These are phyloP conservation scores for Sisyra terminalis DNA, from an alignment of 2,888 invertebrate genomes.

Conservation along the genomic window DNA sequence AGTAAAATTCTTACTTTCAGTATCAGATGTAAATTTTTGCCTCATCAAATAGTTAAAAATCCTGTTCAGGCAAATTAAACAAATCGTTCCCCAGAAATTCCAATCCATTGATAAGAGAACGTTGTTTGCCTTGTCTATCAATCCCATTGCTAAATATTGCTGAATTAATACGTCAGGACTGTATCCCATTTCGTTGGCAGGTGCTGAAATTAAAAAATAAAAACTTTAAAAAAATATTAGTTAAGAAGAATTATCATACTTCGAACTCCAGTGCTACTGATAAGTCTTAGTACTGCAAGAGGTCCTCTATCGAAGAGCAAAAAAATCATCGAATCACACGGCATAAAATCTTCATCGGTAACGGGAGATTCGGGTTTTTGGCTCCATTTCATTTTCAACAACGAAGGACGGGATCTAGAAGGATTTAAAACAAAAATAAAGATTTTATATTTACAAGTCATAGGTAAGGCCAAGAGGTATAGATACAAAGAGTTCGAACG, in stretches of 20 bases:
- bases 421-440: too few species aligned
- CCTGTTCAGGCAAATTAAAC: constrained; percentile 56
- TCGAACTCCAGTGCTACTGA: constrained; percentile 30
- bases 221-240: neutral
- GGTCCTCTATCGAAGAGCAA: constrained; percentile 47
- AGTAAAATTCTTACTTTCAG: constrained; percentile 30
- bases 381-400: constrained; percentile 40
- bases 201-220: neutral
- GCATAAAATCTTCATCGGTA: constrained; percentile 25
- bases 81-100: constrained; percentile 57
- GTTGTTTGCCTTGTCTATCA: constrained; percentile 51
- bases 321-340: constrained; percentile 35
- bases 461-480: too few species aligned
- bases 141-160: constrained; percentile 44
- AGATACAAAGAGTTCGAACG: too few species aligned
- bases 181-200: constrained; percentile 26
- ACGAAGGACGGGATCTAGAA: constrained; percentile 32
- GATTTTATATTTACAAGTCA: too few species aligned
- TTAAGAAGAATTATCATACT: constrained; percentile 10
- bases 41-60: constrained; percentile 50
- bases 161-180: constrained; percentile 41
- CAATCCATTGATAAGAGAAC: constrained; percentile 53
- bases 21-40: constrained; percentile 35
- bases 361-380: constrained; percentile 30
- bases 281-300: constrained; percentile 33